phyloP scores from a whole-genome alignment of 2,113 vertebrate species.

The Actinemys pallida region DNA sequence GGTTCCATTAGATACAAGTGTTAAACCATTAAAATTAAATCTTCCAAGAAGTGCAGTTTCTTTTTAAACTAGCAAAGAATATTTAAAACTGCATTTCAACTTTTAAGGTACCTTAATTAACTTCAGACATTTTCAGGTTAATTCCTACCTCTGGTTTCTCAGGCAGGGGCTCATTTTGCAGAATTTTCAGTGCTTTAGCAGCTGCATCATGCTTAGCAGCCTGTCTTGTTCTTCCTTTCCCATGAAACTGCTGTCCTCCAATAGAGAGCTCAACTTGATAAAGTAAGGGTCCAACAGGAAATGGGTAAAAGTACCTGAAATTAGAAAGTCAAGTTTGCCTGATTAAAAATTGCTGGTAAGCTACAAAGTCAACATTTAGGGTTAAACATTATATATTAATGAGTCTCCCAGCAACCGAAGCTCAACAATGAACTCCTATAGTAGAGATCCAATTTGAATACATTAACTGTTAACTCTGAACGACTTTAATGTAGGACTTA shows the following conservation, averaged over 20 bases:
- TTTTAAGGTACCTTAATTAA: background rate
- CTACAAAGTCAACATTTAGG: background rate
- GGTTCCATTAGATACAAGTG: background rate
- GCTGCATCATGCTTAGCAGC: slow-evolving; percentile 95
- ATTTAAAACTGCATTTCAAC: background rate
- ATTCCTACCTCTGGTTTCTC: slow-evolving; percentile 89
- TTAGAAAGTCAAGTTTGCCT: slow-evolving; percentile 6
- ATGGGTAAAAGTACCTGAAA: slow-evolving; percentile 97
- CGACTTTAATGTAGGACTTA: background rate
- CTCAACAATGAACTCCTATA: background rate
- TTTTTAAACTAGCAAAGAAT: background rate
- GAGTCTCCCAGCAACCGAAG: background rate
- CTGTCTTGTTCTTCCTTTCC: slow-evolving; percentile 96
- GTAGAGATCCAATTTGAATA: background rate
- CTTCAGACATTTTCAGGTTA: slow-evolving; percentile 1
- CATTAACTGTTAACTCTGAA: background rate
- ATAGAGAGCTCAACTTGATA: slow-evolving; percentile 98
- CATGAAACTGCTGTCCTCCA: slow-evolving; percentile 95
- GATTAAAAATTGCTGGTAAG: background rate
- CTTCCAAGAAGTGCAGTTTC: background rate
- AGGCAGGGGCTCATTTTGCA: slow-evolving; percentile 93
- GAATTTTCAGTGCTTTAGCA: slow-evolving; percentile 91
- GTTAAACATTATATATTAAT: fast-evolving
- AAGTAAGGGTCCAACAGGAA: slow-evolving; percentile 93
- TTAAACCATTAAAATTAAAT: background rate